Base-by-base conservation (phyloP, 1,140 invertebrate species). In the Mamestra configurata region DNA sequence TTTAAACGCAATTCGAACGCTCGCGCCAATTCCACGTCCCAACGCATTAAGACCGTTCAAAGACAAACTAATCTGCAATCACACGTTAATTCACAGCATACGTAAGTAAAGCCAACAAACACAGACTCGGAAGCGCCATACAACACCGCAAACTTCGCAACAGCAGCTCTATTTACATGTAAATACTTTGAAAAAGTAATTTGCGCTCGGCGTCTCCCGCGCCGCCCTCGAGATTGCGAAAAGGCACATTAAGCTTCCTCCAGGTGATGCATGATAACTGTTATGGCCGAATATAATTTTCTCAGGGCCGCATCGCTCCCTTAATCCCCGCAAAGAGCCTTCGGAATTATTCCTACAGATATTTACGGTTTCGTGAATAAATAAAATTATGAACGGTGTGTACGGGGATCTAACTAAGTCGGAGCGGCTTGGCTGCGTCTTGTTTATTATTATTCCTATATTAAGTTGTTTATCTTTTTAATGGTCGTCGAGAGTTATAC, bases 201-300 rank as follows among this genome's bases (percentile, higher is more conserved):
- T 94, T 93, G 88, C 89, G 89, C 90, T 81, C 81, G 81, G 85
- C 89, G 88, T 89, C 89, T 88, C 88, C 84, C 87, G 85, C 86
- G 86, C 91, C 92, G 89, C 91, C 92, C 91, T 90, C 89, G 92
- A 95, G 93, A 95, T 95, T 95, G 93, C 93, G 92, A 95, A 92
- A 91, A 92, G 88, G 90, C 90, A 87, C 94, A 94, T 95, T 95
- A 94, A 93, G 88, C 90, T 88, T 92, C 91, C 90, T 89, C 88
- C 94, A 94, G 93, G 93, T 95, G 94, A 95, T 95, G 91, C 93
- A 94, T 95, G 93, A 93, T 94, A 92, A 95, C 94, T 94, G 94
- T 95, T 95, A 95, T 94, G 87, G 90, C 89, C 86, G 93, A 93
- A 94, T 95, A 95, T 95, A 95, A 95, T 95, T 95, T 94, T 93